Percentiles rank a stretch among this genome's conserved stretches.
Evolutionary conservation across 2,797 vertebrate genomes (phyloP).

Genomic region (Characodon lateralis): DNA sequence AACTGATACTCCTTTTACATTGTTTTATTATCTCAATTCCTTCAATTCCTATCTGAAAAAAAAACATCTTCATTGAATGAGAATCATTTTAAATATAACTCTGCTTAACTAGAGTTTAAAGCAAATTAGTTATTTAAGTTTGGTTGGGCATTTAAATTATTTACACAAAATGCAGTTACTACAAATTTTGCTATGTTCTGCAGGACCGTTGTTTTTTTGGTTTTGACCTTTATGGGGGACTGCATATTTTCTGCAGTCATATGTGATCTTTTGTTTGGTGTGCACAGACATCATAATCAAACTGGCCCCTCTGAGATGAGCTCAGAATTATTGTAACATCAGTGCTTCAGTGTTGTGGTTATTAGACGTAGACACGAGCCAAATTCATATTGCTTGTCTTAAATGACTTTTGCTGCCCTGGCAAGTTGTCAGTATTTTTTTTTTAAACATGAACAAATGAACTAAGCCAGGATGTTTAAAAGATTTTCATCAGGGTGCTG

Average conservation of each 20-base stretch:
- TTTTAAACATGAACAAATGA: constrained; percentile 30
- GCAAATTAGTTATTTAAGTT: not conserved
- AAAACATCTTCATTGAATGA: not conserved
- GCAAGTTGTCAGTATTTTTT: not conserved
- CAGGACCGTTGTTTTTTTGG: not conserved
- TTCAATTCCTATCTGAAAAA: too few relatives aligned
- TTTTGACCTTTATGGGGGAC: constrained; percentile 1
- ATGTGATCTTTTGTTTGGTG: constrained; percentile 10
- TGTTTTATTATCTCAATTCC: not conserved
- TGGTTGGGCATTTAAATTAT: not conserved
- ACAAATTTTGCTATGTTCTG: not conserved
- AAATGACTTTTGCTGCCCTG: constrained; percentile 22
- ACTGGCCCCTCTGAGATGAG: constrained; percentile 23
- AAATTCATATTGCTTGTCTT: constrained; percentile 11
- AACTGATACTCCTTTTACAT: not conserved
- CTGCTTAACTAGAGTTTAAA: not conserved
- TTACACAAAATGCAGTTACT: not conserved
- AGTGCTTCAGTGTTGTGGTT: constrained; percentile 4
- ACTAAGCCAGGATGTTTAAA: constrained; percentile 34
- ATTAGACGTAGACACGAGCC: not conserved
- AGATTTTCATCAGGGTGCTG: constrained; percentile 39
- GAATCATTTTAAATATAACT: not conserved
- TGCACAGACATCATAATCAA: constrained; percentile 54
- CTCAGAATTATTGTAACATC: constrained; percentile 12
- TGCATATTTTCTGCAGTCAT: not conserved